Evolutionary conservation across 2,888 invertebrate species (phyloP).

Genomic region (Subacronicta megacephala): DNA sequence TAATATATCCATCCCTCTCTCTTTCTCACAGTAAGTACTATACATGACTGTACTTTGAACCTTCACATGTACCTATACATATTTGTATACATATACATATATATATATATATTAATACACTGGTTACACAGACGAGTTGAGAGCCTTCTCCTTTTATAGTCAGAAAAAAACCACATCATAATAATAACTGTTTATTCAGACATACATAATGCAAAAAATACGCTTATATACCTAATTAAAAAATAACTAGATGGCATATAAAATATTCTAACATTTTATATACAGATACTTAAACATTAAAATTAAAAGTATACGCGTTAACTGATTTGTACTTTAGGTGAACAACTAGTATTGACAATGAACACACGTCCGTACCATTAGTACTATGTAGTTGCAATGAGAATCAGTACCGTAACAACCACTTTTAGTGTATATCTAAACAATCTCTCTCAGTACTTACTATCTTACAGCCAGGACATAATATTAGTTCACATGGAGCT

Average conservation of each 20-base stretch:
- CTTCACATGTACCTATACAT: no score
- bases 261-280: constrained; percentile 56
- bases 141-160: background rate
- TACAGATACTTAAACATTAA: constrained; percentile 49
- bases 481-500: no score
- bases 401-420: constrained; percentile 31
- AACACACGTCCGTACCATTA: constrained; percentile 49
- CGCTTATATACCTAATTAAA: constrained; percentile 53
- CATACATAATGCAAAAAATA: constrained; percentile 61
- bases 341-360: constrained; percentile 60
- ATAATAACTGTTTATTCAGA: constrained; percentile 67
- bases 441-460: no score
- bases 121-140: no score
- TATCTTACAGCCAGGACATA: no score
- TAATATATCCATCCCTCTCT: no score
- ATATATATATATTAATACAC: no score
- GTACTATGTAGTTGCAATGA: constrained; percentile 28
- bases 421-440: constrained; percentile 4
- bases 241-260: constrained; percentile 62
- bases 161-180: constrained; percentile 50
- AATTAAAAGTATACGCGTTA: constrained; percentile 65
- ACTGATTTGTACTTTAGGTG: constrained; percentile 82
- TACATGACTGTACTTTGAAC: no score
- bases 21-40: no score
- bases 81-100: no score